These are phyloP conservation scores for Ammodytes dubius DNA, from an alignment of 2,113 vertebrate genomes.

Conservation along the genomic window DNA sequence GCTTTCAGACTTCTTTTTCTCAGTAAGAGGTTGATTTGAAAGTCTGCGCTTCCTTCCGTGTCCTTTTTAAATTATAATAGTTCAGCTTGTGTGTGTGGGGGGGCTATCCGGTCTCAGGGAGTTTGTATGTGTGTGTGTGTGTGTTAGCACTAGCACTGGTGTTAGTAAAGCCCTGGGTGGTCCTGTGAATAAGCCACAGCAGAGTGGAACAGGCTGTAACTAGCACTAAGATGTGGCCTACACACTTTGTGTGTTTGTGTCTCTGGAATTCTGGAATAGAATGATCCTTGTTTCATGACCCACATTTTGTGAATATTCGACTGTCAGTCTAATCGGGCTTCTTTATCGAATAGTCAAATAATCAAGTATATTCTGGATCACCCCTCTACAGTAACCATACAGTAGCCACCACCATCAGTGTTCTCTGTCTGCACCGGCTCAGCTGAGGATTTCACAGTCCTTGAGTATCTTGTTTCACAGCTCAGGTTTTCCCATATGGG, in stretches of 20 bases:
- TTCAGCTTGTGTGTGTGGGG: conserved; percentile 19
- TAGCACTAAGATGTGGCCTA: conserved; percentile 19
- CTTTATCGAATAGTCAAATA: no score
- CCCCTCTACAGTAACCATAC: no score
- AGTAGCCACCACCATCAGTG: conserved; percentile 3
- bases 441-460: conserved; percentile 40
- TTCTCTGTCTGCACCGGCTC: conserved; percentile 37
- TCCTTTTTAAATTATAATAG: conserved; percentile 39
- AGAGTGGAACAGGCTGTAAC: conserved; percentile 43
- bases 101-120: conserved; percentile 12
- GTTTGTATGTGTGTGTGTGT: background rate
- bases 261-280: background rate
- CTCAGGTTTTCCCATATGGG: conserved; percentile 56
- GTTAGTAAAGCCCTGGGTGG: conserved; percentile 61
- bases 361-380: no score
- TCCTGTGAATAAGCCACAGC: conserved; percentile 50
- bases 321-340: no score
- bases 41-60: conserved; percentile 14
- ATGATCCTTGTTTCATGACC: no score
- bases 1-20: conserved; percentile 33
- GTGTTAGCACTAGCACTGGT: conserved; percentile 6
- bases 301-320: no score
- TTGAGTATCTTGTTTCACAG: conserved; percentile 56
- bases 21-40: conserved; percentile 31
- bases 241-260: background rate